Evolutionary conservation across 2,797 vertebrate species (phyloP).

Genomic region (Euthynnus affinis): DNA sequence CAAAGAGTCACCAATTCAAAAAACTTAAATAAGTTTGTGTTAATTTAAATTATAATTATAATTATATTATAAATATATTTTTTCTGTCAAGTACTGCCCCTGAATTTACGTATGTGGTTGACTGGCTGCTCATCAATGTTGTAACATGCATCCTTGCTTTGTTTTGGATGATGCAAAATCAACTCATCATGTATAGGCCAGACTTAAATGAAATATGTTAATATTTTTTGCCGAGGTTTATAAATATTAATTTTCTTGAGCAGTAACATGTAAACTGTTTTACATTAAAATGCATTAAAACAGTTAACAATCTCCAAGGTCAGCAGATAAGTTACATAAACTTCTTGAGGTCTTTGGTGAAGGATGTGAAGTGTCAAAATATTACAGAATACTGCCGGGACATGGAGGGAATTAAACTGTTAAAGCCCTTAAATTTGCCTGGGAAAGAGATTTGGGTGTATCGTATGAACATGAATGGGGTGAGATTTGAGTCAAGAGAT

Average conservation of each 20-base stretch:
- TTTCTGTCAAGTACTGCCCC: neutral
- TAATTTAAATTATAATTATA: neutral
- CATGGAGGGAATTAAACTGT: no score
- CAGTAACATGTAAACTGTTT: neutral
- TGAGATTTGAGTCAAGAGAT: no score
- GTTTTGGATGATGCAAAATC: neutral
- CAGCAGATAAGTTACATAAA: no score
- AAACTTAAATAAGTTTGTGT: no score
- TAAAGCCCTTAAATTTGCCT: no score
- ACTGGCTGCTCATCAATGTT: conserved; percentile 14
- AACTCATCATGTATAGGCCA: neutral
- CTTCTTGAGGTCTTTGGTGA: no score
- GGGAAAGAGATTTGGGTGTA: no score
- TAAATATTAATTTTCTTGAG: conserved; percentile 27
- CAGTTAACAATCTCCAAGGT: no score
- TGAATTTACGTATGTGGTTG: conserved; percentile 10
- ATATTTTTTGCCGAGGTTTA: conserved; percentile 23
- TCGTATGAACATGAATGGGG: no score
- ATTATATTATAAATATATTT: neutral
- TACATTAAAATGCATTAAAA: conserved; percentile 29
- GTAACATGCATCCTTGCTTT: conserved; percentile 1
- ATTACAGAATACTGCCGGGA: no score
- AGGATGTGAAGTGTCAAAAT: no score
- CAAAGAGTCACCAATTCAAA: neutral
- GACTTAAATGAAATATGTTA: conserved; percentile 7